Conservation (phyloP, 2,113 vertebrate species). For the Crotalus horridus region DNA sequence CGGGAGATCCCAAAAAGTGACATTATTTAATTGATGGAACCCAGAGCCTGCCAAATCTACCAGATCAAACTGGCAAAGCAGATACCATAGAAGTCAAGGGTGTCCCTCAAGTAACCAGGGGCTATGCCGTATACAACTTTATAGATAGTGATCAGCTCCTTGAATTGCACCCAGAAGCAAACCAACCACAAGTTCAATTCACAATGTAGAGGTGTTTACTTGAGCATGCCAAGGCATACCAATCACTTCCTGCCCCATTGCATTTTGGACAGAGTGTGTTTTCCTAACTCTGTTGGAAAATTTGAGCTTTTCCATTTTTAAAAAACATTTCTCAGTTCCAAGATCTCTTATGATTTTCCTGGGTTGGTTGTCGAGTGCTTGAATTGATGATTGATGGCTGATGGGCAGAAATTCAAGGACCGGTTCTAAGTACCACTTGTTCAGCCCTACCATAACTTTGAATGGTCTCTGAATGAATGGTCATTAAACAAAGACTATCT, state of each 20-base stretch:
- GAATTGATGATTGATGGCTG: too few species aligned
- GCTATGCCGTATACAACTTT: not conserved
- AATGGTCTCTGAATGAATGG: too few species aligned
- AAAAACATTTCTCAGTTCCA: not conserved
- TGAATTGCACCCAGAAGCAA: not conserved
- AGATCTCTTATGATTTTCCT: not conserved
- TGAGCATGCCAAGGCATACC: not conserved
- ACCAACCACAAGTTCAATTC: not conserved
- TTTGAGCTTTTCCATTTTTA: not conserved
- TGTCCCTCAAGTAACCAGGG: not conserved
- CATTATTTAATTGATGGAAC: not conserved
- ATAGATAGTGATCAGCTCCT: not conserved
- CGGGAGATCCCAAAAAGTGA: not conserved
- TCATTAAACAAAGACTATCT: too few species aligned
- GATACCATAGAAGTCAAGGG: not conserved
- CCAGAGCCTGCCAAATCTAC: not conserved
- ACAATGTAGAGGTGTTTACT: not conserved
- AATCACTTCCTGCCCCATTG: not conserved
- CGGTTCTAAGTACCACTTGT: too few species aligned
- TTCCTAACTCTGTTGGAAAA: not conserved
- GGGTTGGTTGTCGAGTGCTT: too few species aligned
- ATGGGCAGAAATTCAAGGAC: too few species aligned
- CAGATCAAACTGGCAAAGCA: not conserved
- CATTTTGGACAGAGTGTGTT: not conserved
- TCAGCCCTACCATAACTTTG: too few species aligned